Percentiles rank a stretch among this genome's conserved stretches.
phyloP scores from a whole-genome alignment of 2,888 invertebrate species.

The Hymenopus coronatus region DNA sequence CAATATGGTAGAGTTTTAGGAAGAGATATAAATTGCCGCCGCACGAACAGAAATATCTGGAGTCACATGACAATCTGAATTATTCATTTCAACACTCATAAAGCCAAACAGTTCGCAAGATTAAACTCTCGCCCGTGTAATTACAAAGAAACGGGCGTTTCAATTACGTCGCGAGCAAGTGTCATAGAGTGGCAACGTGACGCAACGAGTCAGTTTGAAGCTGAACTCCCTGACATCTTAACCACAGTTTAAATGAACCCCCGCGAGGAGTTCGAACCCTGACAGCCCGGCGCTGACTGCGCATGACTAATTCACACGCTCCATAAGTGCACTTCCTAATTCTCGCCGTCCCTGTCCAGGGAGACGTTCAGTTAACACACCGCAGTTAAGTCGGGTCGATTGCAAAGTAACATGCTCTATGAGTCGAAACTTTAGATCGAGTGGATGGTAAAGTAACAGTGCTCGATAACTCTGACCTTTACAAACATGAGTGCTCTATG shows the following conservation, averaged over 20 bases:
- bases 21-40: too few species aligned
- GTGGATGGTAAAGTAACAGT: too few species aligned
- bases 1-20: too few species aligned
- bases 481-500: too few species aligned
- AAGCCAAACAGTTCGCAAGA: background rate
- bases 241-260: background rate
- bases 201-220: too few species aligned
- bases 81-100: background rate
- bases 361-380: background rate
- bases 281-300: background rate
- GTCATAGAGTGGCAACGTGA: too few species aligned
- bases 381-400: background rate
- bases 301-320: conserved; percentile 1
- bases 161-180: background rate
- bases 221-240: background rate
- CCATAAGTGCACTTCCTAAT: conserved; percentile 19
- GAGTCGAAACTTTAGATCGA: too few species aligned
- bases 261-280: background rate
- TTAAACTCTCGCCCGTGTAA: background rate
- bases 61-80: too few species aligned
- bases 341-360: background rate
- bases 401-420: background rate
- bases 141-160: background rate
- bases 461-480: too few species aligned
- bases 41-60: too few species aligned